Percentiles rank a stretch among this genome's conserved stretches.
Conservation (phyloP, 1,140 invertebrate species). For the Calosoma granatense region DNA sequence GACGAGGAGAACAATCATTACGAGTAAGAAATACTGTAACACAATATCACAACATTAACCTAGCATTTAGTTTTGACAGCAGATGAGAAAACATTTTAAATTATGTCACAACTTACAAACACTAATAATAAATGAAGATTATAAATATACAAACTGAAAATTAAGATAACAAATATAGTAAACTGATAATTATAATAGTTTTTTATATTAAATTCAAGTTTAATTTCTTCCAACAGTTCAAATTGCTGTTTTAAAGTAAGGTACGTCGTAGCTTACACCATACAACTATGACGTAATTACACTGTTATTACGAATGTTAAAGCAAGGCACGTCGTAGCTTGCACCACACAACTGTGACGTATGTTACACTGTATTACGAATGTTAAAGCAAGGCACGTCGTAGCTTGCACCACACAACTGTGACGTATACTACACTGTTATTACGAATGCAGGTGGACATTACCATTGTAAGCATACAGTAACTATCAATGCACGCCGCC, state of each 20-base stretch:
- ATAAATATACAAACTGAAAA: conserved; percentile 7
- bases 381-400: background rate
- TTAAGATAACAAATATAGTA: no score
- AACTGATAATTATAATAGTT: no score
- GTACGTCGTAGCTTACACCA: no score
- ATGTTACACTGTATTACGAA: no score
- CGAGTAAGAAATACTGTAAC: conserved; percentile 61
- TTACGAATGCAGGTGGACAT: conserved; percentile 29
- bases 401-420: background rate
- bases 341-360: no score
- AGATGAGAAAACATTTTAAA: no score
- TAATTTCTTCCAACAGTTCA: no score
- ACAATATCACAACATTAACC: conserved; percentile 18
- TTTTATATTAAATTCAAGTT: no score
- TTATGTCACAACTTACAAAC: background rate
- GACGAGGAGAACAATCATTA: conserved; percentile 55
- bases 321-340: no score
- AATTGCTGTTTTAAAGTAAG: no score
- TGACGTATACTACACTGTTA: background rate
- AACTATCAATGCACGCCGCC: conserved; percentile 62
- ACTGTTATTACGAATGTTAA: background rate
- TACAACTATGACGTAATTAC: no score
- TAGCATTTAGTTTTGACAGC: no score
- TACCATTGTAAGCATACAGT: conserved; percentile 56
- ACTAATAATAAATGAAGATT: conserved; percentile 2